These are phyloP conservation scores for Psittacula derbiana DNA, from an alignment of 2,797 vertebrate genomes.

Conservation along the genomic window DNA sequence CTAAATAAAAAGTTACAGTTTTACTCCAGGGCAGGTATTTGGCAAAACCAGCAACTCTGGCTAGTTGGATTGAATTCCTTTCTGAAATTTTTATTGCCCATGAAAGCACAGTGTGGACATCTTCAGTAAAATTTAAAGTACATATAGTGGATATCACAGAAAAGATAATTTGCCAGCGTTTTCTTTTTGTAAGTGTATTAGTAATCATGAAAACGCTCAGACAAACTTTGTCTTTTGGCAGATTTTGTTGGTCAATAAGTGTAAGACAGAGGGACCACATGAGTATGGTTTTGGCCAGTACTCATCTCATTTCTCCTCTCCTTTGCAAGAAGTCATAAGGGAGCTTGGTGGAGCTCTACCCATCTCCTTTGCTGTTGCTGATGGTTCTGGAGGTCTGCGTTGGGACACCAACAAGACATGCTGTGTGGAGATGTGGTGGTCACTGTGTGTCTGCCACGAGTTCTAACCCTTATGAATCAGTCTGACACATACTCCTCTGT, in stretches of 20 bases:
- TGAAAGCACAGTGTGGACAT: background rate
- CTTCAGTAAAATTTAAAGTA: background rate
- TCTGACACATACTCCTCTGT: background rate
- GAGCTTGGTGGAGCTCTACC: background rate
- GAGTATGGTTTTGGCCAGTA: background rate
- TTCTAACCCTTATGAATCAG: background rate
- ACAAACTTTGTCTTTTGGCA: background rate
- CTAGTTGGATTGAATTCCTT: background rate
- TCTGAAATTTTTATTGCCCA: background rate
- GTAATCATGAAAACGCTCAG: background rate
- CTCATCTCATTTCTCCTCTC: background rate
- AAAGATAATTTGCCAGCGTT: background rate
- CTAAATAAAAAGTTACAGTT: background rate
- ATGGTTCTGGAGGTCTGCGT: background rate
- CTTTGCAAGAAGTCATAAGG: background rate
- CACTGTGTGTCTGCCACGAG: background rate
- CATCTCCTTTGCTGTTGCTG: background rate
- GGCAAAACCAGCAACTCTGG: background rate
- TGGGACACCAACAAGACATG: background rate
- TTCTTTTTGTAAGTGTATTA: background rate
- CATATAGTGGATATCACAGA: background rate
- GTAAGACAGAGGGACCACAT: background rate
- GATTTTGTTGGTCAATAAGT: background rate
- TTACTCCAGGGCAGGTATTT: conserved; percentile 34
- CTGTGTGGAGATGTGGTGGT: background rate